Conservation (phyloP, 2,888 invertebrate genomes). For the Agelastica alni region DNA sequence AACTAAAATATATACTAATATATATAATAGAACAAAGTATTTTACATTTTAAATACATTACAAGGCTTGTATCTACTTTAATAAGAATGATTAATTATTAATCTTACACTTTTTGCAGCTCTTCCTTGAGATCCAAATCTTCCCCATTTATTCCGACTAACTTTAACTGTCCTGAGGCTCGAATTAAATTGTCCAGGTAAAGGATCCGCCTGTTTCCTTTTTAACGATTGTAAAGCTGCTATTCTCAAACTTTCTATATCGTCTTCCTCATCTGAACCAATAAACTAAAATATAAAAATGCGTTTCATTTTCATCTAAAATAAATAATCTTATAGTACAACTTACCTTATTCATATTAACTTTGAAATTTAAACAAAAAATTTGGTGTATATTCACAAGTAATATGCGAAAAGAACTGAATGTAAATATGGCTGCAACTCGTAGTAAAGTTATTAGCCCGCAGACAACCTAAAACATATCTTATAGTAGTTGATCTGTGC, state of each 20-base stretch:
- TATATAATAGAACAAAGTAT: too few species aligned
- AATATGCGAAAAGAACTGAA: too few species aligned
- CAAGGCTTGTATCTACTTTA: background rate
- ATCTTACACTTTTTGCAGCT: constrained; percentile 39
- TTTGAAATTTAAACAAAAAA: too few species aligned
- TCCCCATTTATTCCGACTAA: constrained; percentile 36
- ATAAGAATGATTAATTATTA: background rate
- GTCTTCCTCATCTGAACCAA: constrained; percentile 59
- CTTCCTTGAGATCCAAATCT: constrained; percentile 35
- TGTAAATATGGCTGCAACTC: too few species aligned
- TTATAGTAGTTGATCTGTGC: too few species aligned
- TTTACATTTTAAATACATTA: background rate
- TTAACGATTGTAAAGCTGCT: constrained; percentile 58
- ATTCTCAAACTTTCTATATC: constrained; percentile 59
- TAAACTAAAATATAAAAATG: constrained; percentile 35
- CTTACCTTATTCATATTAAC: constrained; percentile 5
- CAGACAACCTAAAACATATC: too few species aligned
- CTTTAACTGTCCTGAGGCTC: constrained; percentile 17
- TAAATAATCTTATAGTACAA: background rate
- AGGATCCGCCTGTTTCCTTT: constrained; percentile 36
- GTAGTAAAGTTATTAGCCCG: too few species aligned
- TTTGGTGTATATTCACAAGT: too few species aligned
- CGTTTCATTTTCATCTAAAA: background rate
- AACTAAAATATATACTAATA: too few species aligned
- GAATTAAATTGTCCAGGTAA: constrained; percentile 12